Conservation (phyloP, 2,888 invertebrate genomes). For the Phaonia tiefii region DNA sequence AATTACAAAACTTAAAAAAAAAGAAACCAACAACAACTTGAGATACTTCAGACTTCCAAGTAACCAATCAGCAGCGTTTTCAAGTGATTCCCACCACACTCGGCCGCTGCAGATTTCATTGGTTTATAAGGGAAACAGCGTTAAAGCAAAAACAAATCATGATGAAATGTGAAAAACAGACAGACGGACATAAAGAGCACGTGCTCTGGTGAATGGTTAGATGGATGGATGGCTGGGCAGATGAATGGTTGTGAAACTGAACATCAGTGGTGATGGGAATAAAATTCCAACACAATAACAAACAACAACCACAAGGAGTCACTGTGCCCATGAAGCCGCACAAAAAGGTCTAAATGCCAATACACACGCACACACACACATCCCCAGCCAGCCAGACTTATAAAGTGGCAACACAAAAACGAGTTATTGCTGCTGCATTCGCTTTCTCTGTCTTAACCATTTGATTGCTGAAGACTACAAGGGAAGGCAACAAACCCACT, state of each 20-base stretch:
- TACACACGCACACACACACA: not conserved
- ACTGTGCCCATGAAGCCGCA: slow-evolving; percentile 57
- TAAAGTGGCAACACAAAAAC: too few species aligned
- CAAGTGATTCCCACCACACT: slow-evolving; percentile 73
- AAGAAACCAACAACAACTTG: slow-evolving; percentile 23
- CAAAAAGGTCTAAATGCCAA: slow-evolving; percentile 9
- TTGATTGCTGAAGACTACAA: not conserved
- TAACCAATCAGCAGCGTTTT: slow-evolving; percentile 69
- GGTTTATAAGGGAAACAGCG: slow-evolving; percentile 68
- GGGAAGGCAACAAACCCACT: slow-evolving; percentile 13
- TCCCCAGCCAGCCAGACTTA: not conserved
- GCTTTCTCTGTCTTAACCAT: not conserved
- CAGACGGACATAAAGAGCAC: slow-evolving; percentile 72
- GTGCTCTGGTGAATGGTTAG: slow-evolving; percentile 72
- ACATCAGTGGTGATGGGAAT: slow-evolving; percentile 39
- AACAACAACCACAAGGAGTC: slow-evolving; percentile 44
- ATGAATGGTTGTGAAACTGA: slow-evolving; percentile 12
- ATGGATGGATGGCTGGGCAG: slow-evolving; percentile 26
- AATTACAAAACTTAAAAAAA: slow-evolving; percentile 45
- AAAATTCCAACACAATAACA: slow-evolving; percentile 64
- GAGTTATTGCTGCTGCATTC: too few species aligned
- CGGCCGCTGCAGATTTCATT: slow-evolving; percentile 71
- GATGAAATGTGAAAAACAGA: slow-evolving; percentile 19
- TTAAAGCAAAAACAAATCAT: slow-evolving; percentile 22
- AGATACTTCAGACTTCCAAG: slow-evolving; percentile 6